phyloP scores from a whole-genome alignment of 1,140 invertebrate genomes.

The Philotrypesis tridentata region DNA sequence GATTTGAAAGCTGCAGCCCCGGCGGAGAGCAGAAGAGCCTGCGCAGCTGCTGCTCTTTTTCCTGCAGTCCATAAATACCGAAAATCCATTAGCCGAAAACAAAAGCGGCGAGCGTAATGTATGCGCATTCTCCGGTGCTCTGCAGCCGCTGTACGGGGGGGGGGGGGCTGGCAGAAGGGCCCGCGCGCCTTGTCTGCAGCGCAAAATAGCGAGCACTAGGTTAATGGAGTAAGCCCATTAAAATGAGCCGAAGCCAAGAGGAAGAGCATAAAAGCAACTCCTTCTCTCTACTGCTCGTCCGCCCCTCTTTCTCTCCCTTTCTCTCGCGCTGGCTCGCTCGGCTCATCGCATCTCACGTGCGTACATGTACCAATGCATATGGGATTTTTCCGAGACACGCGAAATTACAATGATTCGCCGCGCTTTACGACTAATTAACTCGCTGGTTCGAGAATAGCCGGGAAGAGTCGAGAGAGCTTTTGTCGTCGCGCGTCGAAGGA shows the following conservation, averaged over 20 bases:
- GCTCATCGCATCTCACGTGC: too few species aligned
- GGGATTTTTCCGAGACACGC: neutral
- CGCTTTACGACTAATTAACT: slow-evolving; percentile 38
- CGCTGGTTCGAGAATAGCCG: slow-evolving; percentile 5
- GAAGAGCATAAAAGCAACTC: neutral
- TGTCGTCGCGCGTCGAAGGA: neutral
- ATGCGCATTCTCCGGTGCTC: neutral
- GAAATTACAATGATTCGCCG: slow-evolving; percentile 10
- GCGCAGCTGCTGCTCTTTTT: too few species aligned
- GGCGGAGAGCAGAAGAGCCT: too few species aligned
- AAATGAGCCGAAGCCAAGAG: neutral
- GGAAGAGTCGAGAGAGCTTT: neutral
- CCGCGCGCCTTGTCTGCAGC: neutral
- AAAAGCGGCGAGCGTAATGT: neutral
- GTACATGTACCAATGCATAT: neutral
- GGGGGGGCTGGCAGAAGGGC: neutral
- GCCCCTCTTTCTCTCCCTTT: neutral
- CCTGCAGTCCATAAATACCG: neutral
- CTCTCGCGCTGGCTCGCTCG: neutral
- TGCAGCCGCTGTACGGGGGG: too few species aligned
- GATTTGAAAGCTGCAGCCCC: too few species aligned
- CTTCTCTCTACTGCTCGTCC: neutral
- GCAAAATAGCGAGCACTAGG: slow-evolving; percentile 22
- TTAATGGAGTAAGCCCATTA: slow-evolving; percentile 16
- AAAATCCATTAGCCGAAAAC: neutral